phyloP scores from a whole-genome alignment of 2,888 invertebrate species.

The Oscheius onirici region DNA sequence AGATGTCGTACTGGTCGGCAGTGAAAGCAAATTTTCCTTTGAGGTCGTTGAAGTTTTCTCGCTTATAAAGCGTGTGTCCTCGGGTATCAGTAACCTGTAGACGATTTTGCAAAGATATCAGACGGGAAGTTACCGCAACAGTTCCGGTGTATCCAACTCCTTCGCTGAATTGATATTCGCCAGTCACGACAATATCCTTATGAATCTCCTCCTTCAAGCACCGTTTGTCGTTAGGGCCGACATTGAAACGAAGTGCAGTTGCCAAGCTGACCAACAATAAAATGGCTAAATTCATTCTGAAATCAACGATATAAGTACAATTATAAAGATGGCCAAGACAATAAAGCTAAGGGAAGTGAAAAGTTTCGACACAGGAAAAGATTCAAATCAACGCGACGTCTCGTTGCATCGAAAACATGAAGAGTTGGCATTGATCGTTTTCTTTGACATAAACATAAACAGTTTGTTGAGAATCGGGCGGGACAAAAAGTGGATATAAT shows the following conservation, averaged over 20 bases:
- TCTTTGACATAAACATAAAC: too few relatives aligned
- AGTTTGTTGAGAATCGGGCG: too few relatives aligned
- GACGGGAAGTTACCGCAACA: constrained; percentile 75
- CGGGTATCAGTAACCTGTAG: constrained; percentile 87
- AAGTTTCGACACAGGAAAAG: too few relatives aligned
- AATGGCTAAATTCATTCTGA: neutral
- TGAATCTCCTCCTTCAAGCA: constrained; percentile 96
- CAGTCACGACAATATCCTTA: constrained; percentile 91
- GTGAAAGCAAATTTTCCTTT: constrained; percentile 97
- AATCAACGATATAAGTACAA: too few relatives aligned
- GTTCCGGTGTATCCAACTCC: constrained; percentile 82
- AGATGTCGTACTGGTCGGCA: constrained; percentile 93
- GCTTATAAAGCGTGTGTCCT: constrained; percentile 88
- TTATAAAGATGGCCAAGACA: too few relatives aligned
- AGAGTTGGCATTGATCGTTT: too few relatives aligned
- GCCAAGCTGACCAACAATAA: constrained; percentile 35
- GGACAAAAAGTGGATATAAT: too few relatives aligned
- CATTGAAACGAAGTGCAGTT: constrained; percentile 78
- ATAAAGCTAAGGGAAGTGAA: too few relatives aligned
- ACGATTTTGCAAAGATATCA: neutral
- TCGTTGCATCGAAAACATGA: too few relatives aligned
- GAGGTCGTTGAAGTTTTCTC: constrained; percentile 79
- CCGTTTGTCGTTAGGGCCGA: constrained; percentile 89
- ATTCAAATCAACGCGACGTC: too few relatives aligned
- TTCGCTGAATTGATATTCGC: constrained; percentile 90